Evolutionary conservation across 1,140 invertebrate genomes (phyloP).

Genomic region (Pogonomyrmex californicus): DNA sequence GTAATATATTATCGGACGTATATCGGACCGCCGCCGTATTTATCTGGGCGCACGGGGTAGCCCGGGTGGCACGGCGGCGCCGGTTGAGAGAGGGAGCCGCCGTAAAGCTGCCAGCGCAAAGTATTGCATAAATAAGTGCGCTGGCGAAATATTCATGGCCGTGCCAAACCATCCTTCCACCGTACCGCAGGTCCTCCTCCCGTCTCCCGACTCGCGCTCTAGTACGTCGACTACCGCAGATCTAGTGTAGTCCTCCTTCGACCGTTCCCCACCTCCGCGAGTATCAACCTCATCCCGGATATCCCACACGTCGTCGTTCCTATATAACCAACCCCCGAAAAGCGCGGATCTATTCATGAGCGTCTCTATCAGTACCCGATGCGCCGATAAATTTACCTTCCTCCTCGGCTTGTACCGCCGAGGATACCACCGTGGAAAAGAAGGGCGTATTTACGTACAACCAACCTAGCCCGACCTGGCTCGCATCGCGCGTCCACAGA

Average conservation of each 20-base stretch:
- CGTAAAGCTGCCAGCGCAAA: slow-evolving; percentile 86
- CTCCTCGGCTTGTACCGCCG: slow-evolving; percentile 57
- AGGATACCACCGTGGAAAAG: slow-evolving; percentile 48
- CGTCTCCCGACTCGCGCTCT: slow-evolving; percentile 47
- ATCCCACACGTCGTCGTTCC: slow-evolving; percentile 70
- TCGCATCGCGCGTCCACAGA: slow-evolving; percentile 19
- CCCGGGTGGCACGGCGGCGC: slow-evolving; percentile 45
- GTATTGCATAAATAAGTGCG: slow-evolving; percentile 87
- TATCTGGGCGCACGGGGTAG: slow-evolving; percentile 78
- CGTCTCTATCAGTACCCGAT: slow-evolving; percentile 77
- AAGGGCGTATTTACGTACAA: slow-evolving; percentile 69
- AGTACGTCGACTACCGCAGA: slow-evolving; percentile 67
- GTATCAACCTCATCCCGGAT: slow-evolving; percentile 75
- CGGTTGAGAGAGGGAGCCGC: slow-evolving; percentile 73
- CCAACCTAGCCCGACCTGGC: slow-evolving; percentile 55
- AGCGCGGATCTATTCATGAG: slow-evolving; percentile 84
- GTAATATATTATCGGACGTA: slow-evolving; percentile 85
- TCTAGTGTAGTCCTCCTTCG: slow-evolving; percentile 53
- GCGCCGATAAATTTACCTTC: slow-evolving; percentile 81
- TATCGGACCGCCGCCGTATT: slow-evolving; percentile 82
- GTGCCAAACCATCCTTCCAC: slow-evolving; percentile 81
- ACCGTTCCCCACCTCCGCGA: slow-evolving; percentile 52
- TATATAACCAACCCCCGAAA: slow-evolving; percentile 76
- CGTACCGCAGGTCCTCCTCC: slow-evolving; percentile 60
- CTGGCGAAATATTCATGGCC: slow-evolving; percentile 86